Conservation (phyloP, 2,113 vertebrate species). For the Eonycteris spelaea region DNA sequence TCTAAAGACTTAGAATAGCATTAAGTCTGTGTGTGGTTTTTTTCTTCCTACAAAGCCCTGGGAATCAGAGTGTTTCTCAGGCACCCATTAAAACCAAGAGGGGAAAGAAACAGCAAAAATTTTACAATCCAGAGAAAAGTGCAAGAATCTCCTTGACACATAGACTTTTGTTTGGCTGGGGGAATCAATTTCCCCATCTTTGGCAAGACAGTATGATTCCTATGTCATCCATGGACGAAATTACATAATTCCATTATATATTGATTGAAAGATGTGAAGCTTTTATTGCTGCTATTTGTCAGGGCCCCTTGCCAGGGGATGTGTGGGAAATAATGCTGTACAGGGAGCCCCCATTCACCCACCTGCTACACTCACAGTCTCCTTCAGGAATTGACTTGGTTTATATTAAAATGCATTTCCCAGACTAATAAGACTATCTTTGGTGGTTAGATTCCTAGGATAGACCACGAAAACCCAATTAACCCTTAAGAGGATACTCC, state of each 20-base stretch:
- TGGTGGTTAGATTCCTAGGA: not conserved
- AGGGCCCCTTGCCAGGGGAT: slow-evolving; percentile 66
- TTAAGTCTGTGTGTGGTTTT: slow-evolving; percentile 50
- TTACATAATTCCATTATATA: slow-evolving; percentile 79
- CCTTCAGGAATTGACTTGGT: not conserved
- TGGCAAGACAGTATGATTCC: slow-evolving; percentile 66
- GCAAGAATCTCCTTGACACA: slow-evolving; percentile 51
- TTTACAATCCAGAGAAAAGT: slow-evolving; percentile 62
- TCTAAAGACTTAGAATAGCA: slow-evolving; percentile 79
- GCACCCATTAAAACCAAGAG: slow-evolving; percentile 61
- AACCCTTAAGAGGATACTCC: not conserved
- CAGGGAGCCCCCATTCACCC: not conserved
- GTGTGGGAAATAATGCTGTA: slow-evolving; percentile 62
- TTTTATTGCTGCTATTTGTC: slow-evolving; percentile 76
- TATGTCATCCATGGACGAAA: slow-evolving; percentile 63
- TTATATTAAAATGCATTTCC: not conserved
- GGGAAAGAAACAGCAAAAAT: slow-evolving; percentile 57
- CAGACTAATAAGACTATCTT: not conserved
- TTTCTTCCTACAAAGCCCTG: slow-evolving; percentile 52
- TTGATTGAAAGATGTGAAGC: slow-evolving; percentile 73
- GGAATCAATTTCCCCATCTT: slow-evolving; percentile 71
- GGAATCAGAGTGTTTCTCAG: slow-evolving; percentile 68
- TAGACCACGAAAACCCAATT: not conserved
- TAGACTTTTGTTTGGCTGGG: slow-evolving; percentile 36
- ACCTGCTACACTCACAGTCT: not conserved